Evolutionary conservation across 2,113 vertebrate genomes (phyloP), one percentile per base, ranked within the genome.

Genomic region (Sminthopsis crassicaudata): DNA sequence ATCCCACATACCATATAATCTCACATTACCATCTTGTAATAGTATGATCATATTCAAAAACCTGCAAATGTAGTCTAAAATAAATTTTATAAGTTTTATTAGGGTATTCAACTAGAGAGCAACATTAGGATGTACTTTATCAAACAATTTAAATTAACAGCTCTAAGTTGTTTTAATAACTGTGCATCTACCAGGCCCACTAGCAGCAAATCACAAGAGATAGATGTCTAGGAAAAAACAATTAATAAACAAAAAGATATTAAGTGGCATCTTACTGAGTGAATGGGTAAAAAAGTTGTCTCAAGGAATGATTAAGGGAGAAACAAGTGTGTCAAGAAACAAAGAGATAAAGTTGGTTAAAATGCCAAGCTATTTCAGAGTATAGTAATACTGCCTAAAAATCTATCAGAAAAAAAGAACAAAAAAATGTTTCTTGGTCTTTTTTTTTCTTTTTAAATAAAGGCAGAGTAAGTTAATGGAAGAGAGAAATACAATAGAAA

Each of bases 41-140:
- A n/a, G 30, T 51, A 51, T 53, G 60, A 67, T 67, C 67, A 0
- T 30, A 89, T 90, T 95, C 92, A 93, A 96, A 96, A 57, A 2
- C 26, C 51, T 90, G 53, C 4, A 90, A 92, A 92, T 91, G 91
- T 16, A 67, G 1, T 16, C 54, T 52, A n/a, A 96, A 95, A 57
- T 53, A 95, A 94, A 76, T 57, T 36, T 48, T 95, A 54, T 3
- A 0, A 88, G 42, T 89, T 2, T 92, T 53, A 53, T 8, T 90
- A 19, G 48, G 88, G 53, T 50, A 90, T 90, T 90, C 89, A 90
- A 30, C 60, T 67, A 93, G 42, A 88, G 94, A 0, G 51, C 11
- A 94, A 91, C 55, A 96, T 55, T 93, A 94, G 93, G 93, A 90
- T 92, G 25, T 50, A 97, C 94, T 97, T 95, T 96, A 97, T 96